Conservation (phyloP, 2,113 vertebrate genomes). For the Serilophus lunatus region DNA sequence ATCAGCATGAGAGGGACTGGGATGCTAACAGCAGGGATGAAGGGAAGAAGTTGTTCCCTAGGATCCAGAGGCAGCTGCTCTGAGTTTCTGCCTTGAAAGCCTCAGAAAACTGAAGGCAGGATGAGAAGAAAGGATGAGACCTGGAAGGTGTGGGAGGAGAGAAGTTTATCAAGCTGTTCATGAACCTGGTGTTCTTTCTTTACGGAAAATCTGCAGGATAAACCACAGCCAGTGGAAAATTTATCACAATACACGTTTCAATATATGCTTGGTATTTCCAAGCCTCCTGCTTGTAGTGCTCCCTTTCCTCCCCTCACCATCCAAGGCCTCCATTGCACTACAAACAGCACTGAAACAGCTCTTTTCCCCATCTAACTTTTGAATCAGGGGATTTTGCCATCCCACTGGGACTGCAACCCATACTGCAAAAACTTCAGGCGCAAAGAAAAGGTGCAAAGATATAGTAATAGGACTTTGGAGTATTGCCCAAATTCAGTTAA, state of each 20-base stretch:
- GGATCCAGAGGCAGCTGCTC: not conserved
- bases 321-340: not conserved
- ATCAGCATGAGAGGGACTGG: accelerated
- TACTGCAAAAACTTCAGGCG: not conserved
- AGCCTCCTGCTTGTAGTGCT: not conserved
- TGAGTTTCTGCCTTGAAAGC: not conserved
- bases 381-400: not conserved
- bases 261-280: not conserved
- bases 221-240: not conserved
- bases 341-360: not conserved
- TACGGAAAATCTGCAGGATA: not conserved
- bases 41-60: not conserved
- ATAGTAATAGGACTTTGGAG: not conserved
- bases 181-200: not conserved
- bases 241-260: not conserved
- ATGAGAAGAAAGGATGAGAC: not conserved
- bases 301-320: not conserved
- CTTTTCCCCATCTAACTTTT: not conserved
- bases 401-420: not conserved
- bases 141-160: not conserved
- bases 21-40: not conserved
- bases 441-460: not conserved
- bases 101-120: not conserved
- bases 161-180: not conserved
- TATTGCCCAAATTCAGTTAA: not conserved